phyloP scores from a whole-genome alignment of 2,888 invertebrate species.

The Sarcophaga variegata region DNA sequence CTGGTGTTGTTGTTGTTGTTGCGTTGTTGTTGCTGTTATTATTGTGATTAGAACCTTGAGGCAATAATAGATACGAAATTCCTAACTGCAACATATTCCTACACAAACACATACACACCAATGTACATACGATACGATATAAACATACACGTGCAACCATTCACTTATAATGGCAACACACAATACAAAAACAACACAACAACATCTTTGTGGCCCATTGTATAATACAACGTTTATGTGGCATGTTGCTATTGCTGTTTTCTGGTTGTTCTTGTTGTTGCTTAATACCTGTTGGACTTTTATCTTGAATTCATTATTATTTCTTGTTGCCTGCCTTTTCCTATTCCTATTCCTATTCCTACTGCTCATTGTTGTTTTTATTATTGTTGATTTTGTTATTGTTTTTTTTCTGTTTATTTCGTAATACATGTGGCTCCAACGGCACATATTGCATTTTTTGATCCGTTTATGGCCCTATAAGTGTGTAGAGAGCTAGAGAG shows the following conservation, averaged over 20 bases:
- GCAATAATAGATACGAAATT: slow-evolving; percentile 69
- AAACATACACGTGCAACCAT: slow-evolving; percentile 16
- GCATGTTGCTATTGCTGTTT: slow-evolving; percentile 9
- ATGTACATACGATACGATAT: neutral
- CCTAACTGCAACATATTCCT: slow-evolving; percentile 64
- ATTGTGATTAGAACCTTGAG: slow-evolving; percentile 63
- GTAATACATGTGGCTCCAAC: slow-evolving; percentile 20
- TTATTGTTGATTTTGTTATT: slow-evolving; percentile 40
- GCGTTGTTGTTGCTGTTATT: slow-evolving; percentile 34
- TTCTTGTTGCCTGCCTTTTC: neutral
- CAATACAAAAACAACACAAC: neutral
- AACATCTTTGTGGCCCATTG: slow-evolving; percentile 25
- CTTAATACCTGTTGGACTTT: slow-evolving; percentile 66
- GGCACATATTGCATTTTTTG: neutral
- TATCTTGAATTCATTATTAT: slow-evolving; percentile 66
- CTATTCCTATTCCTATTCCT: no score
- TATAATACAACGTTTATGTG: slow-evolving; percentile 31
- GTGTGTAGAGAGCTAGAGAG: neutral
- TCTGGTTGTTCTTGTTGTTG: slow-evolving; percentile 29
- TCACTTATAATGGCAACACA: neutral
- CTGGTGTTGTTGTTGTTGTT: slow-evolving; percentile 34
- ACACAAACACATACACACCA: slow-evolving; percentile 31
- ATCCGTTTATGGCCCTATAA: slow-evolving; percentile 60
- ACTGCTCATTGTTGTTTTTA: slow-evolving; percentile 24
- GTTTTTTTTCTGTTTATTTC: slow-evolving; percentile 30